Evolutionary conservation across 2,888 invertebrate genomes (phyloP), one percentile per base, ranked within the genome.

Genomic region (Drosophila fulvimacula): DNA sequence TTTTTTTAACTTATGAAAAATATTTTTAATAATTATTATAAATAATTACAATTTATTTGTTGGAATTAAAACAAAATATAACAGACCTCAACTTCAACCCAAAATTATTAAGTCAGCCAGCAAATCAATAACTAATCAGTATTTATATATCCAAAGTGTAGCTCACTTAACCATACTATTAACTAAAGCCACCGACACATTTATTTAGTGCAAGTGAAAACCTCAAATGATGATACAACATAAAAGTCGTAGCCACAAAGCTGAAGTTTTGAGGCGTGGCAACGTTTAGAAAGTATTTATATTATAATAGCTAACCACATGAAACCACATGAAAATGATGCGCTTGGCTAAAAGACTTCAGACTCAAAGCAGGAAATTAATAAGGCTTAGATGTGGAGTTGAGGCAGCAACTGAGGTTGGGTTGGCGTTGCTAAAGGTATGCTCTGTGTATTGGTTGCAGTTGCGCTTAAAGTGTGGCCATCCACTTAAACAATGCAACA

Each of bases 381-480:
- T 48, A 30, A 6, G 27, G 11, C 30, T 52, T 9, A 15, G 17
- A n/a, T 19, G 13, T n/a, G 30, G 9, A 6, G 32, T 7, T 1
- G 32, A 15, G 7, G 4, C 34, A 36, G 21, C 19, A 19, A 19
- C 17, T 32, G 49, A 32, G 10, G 10, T 7, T 24, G 11, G 38
- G 11, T 17, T 10, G 34, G 44, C 15, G 32, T 21, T 21, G 10
- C 27, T 39, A 21, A 34, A 24, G 41, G 55, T 67, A 15, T 41
- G 17, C 11, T n/a, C 32, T 27, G 36, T 32, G 1, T 27, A n/a
- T 9, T 10, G 24, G 24, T 36, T 66, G 49, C 52, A 65, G 55
- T 53, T 48, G 34, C 17, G 38, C 42, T 72, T 60, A 53, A 76
- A 77, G 78, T 73, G 78, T 57, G 77, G 58, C 56, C 56, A 41